Evolutionary conservation across 2,113 vertebrate genomes (phyloP).

Genomic region (Apaloderma vittatum): DNA sequence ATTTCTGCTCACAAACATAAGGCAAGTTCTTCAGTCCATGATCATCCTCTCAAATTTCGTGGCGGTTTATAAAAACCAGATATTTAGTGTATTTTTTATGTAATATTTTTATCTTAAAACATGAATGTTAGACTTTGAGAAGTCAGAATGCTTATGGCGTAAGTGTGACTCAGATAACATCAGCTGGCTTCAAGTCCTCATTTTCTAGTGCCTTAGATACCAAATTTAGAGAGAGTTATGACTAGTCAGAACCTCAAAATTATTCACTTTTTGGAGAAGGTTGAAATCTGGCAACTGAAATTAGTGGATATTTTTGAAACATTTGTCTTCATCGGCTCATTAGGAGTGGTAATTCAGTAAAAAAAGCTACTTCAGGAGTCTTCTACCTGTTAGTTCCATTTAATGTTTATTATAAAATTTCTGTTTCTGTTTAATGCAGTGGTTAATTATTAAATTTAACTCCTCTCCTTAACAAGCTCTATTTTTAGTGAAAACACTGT

Average conservation of each 20-base stretch:
- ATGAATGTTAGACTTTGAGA: not conserved
- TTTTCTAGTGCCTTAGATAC: not conserved
- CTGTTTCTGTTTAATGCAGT: not conserved
- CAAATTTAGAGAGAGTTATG: not conserved
- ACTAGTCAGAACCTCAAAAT: not conserved
- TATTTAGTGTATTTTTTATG: not conserved
- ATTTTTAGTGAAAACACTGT: not conserved
- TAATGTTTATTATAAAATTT: not conserved
- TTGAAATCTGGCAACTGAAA: not conserved
- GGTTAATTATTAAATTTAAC: not conserved
- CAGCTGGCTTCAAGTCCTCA: not conserved
- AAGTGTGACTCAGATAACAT: not conserved
- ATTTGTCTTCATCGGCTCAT: not conserved
- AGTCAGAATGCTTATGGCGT: not conserved
- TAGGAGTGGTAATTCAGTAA: not conserved
- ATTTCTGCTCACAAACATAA: not conserved
- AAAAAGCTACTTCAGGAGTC: not conserved
- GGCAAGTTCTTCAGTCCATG: not conserved
- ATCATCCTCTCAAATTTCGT: not conserved
- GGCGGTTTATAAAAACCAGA: not conserved
- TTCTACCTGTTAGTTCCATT: not conserved
- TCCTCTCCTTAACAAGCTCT: not conserved
- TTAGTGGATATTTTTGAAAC: not conserved
- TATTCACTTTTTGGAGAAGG: not conserved
- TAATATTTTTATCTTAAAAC: not conserved